Evolutionary conservation across 2,113 vertebrate species (phyloP).

Genomic region (Lathamus discolor): DNA sequence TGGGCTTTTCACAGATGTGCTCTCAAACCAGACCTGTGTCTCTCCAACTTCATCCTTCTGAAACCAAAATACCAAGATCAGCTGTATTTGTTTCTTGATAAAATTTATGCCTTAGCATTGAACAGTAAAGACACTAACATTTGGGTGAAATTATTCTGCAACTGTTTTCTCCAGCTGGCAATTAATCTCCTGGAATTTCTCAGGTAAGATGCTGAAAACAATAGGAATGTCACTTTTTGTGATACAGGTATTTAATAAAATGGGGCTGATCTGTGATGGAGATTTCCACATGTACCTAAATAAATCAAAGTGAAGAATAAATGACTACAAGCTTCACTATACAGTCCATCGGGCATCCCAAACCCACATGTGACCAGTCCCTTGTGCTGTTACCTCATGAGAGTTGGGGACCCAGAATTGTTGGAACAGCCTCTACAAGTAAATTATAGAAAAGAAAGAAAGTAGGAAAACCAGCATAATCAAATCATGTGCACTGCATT

Average conservation of each 20-base stretch:
- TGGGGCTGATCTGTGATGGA: background rate
- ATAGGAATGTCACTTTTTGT: background rate
- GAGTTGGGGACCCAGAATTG: background rate
- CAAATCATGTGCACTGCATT: background rate
- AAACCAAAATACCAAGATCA: background rate
- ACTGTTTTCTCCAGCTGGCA: background rate
- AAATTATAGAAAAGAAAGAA: constrained; percentile 14
- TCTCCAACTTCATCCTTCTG: background rate
- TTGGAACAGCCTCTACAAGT: background rate
- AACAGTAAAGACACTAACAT: background rate
- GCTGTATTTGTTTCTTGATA: constrained; percentile 9
- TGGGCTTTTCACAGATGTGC: background rate
- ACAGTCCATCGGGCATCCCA: background rate
- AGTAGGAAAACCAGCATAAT: background rate
- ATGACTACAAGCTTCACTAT: background rate
- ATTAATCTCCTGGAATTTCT: background rate
- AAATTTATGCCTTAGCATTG: background rate
- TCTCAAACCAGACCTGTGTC: background rate
- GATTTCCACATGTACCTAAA: background rate
- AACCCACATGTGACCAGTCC: background rate
- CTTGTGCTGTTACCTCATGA: background rate
- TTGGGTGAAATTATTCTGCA: constrained; percentile 25
- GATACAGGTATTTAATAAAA: background rate
- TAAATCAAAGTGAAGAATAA: background rate
- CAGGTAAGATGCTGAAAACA: background rate